Evolutionary conservation across 2,113 vertebrate species (phyloP).

Genomic region (Cinclus mexicanus): DNA sequence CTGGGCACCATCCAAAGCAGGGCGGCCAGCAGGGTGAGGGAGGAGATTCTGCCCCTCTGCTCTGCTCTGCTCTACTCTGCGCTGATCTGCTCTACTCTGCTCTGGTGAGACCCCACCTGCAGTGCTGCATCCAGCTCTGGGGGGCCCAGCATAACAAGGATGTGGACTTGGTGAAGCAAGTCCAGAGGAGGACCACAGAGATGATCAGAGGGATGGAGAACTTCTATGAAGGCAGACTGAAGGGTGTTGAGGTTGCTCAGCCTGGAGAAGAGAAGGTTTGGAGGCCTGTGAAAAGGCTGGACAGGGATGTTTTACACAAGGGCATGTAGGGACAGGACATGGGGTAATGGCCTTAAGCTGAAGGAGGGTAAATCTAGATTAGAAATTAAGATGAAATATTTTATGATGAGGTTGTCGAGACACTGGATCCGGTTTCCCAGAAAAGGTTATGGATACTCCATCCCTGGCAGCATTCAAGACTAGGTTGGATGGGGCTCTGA

Average conservation of each 20-base stretch:
- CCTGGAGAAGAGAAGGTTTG: neutral
- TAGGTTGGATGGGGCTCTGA: neutral
- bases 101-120: neutral
- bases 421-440: neutral
- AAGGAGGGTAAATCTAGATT: neutral
- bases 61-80: neutral
- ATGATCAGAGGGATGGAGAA: neutral
- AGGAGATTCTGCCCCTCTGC: neutral
- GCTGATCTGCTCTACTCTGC: neutral
- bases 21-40: accelerated
- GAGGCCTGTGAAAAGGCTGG: neutral
- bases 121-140: neutral
- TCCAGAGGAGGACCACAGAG: neutral
- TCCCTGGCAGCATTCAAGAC: neutral
- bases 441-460: neutral
- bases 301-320: neutral
- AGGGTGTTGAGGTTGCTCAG: neutral
- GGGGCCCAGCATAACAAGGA: neutral
- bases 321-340: too few species aligned
- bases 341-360: neutral
- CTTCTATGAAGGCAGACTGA: neutral
- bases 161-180: neutral
- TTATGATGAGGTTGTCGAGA: neutral
- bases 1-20: neutral
- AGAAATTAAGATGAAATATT: neutral